These are phyloP conservation scores for Yoshiicerus persimilis DNA, from an alignment of 1,140 invertebrate genomes.

Conservation along the genomic window DNA sequence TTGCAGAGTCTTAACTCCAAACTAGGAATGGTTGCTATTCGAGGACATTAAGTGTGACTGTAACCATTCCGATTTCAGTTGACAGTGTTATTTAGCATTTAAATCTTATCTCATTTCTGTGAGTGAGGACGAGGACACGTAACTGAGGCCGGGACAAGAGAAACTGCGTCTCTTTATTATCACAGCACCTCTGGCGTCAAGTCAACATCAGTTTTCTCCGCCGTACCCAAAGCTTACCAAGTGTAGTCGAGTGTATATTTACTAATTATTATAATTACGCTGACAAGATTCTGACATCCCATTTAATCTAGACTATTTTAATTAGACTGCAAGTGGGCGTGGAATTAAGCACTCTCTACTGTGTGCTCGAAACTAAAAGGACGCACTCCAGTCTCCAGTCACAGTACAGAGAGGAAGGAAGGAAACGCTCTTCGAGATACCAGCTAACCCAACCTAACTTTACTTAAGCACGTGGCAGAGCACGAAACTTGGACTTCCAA, in stretches of 20 bases:
- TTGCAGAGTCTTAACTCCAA: not conserved
- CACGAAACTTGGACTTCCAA: not conserved
- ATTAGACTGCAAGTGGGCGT: constrained; percentile 7
- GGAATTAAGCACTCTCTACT: not conserved
- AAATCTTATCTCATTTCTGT: constrained; percentile 1
- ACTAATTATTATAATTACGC: constrained; percentile 20
- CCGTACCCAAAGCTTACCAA: not conserved
- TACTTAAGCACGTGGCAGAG: not conserved
- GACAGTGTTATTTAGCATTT: constrained; percentile 2
- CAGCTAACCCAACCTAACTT: not conserved
- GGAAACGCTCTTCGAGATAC: not conserved
- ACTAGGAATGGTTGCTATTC: not conserved
- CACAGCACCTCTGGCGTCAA: not conserved
- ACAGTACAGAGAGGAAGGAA: not conserved
- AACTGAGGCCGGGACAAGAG: not conserved
- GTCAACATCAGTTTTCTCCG: not conserved
- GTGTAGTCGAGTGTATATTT: not conserved
- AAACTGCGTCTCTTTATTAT: not conserved
- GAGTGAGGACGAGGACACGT: not conserved
- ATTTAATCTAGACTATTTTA: constrained; percentile 13
- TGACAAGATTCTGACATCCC: constrained; percentile 19
- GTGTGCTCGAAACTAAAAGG: not conserved
- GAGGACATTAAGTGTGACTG: not conserved
- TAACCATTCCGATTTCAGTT: not conserved
- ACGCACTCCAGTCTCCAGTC: not conserved